Percentiles rank a stretch among this genome's conserved stretches.
Conservation (phyloP, 1,140 invertebrate species). For the Pristionchus pacificus region DNA sequence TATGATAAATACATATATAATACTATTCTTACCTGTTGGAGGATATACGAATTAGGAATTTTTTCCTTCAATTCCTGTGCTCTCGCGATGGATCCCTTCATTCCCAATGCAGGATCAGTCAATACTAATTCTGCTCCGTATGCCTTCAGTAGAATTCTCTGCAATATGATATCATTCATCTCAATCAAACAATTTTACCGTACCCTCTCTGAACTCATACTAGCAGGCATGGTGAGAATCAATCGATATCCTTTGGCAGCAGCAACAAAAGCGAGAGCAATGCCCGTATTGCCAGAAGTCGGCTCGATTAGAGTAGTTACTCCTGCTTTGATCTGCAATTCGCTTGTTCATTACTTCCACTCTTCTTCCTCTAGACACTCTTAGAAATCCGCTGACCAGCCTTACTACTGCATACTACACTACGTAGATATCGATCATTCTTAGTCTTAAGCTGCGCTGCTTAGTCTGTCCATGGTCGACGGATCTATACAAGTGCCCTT, state of each 20-base stretch:
- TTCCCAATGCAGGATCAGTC: conserved; percentile 45
- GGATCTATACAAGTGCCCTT: no score
- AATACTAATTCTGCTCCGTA: conserved; percentile 52
- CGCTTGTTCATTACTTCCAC: neutral
- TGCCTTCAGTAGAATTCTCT: conserved; percentile 52
- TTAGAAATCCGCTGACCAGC: no score
- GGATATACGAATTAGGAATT: conserved; percentile 48
- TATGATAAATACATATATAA: neutral
- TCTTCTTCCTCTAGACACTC: no score
- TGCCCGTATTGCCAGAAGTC: conserved; percentile 59
- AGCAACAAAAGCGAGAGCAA: conserved; percentile 57
- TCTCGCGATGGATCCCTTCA: conserved; percentile 52
- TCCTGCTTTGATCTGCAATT: conserved; percentile 48
- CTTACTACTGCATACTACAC: no score
- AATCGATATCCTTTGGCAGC: conserved; percentile 58
- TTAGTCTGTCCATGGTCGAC: no score
- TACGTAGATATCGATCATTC: no score
- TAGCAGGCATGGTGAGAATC: conserved; percentile 60
- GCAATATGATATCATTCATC: conserved; percentile 5
- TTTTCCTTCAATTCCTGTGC: conserved; percentile 42
- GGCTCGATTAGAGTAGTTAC: conserved; percentile 52
- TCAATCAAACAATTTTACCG: neutral
- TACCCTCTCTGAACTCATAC: conserved; percentile 57
- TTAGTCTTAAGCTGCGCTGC: no score
- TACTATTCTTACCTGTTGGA: conserved; percentile 40